Percentiles rank a stretch among this genome's conserved stretches.
These are phyloP conservation scores for Tetragonula clypearis DNA, from an alignment of 1,140 invertebrate genomes.

Conservation along the genomic window DNA sequence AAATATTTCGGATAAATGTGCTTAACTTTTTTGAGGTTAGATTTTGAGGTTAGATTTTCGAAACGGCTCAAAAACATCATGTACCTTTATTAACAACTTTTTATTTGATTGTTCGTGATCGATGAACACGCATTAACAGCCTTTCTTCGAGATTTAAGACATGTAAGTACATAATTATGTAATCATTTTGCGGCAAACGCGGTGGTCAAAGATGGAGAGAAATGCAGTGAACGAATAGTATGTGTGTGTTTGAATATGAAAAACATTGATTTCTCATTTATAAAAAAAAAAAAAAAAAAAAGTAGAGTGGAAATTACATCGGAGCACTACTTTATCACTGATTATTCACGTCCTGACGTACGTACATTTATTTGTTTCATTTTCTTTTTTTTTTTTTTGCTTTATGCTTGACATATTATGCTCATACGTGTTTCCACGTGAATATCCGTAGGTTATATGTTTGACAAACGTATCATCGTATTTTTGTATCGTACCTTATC, in stretches of 20 bases:
- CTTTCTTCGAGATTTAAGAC: not conserved
- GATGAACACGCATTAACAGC: not conserved
- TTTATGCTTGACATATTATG: not conserved
- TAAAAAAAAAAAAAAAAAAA: not conserved
- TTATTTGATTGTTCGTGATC: not conserved
- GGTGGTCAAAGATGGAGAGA: not conserved
- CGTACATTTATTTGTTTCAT: not conserved
- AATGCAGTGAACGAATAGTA: too few species aligned
- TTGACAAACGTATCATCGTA: not conserved
- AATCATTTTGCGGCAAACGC: too few species aligned
- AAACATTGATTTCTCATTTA: not conserved
- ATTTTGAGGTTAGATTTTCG: slow-evolving; percentile 15
- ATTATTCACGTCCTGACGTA: not conserved
- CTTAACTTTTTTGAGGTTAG: slow-evolving; percentile 15
- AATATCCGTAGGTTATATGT: not conserved
- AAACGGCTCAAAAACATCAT: too few species aligned
- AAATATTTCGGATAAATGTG: not conserved
- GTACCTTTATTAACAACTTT: not conserved
- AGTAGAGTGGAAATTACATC: not conserved
- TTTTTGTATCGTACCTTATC: not conserved
- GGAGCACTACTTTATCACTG: too few species aligned
- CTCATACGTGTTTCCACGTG: not conserved
- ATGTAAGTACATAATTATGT: slow-evolving; percentile 24
- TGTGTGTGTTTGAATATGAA: not conserved
- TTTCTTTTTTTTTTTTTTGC: not conserved